A percentile compares a stretch with the other conserved stretches of the same genome.
phyloP scores from a whole-genome alignment of 2,113 vertebrate genomes.

The Amblyornis subalaris region DNA sequence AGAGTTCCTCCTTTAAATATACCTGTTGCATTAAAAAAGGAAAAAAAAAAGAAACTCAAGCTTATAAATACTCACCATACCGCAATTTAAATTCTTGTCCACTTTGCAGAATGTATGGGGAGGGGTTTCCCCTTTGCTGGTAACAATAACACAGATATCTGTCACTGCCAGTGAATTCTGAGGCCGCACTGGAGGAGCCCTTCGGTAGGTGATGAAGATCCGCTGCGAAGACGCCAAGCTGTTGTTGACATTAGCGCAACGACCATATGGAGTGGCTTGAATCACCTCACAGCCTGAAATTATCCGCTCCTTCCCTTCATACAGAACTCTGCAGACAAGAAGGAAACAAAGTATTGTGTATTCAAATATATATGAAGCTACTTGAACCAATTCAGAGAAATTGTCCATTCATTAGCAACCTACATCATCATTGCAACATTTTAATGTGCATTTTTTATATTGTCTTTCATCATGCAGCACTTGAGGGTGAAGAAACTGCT shows the following conservation, averaged over 20 bases:
- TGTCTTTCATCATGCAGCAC: neutral
- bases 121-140: slow-evolving; percentile 93
- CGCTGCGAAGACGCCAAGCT: slow-evolving; percentile 90
- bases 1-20: neutral
- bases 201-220: slow-evolving; percentile 93
- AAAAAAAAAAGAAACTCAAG: neutral
- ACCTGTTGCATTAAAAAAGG: neutral
- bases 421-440: neutral
- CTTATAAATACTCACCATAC: slow-evolving; percentile 82
- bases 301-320: slow-evolving; percentile 92
- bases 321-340: slow-evolving; percentile 80
- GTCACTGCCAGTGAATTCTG: slow-evolving; percentile 96
- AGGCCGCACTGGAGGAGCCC: slow-evolving; percentile 79
- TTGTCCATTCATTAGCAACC: neutral
- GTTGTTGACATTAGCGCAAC: slow-evolving; percentile 97
- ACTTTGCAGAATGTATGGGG: slow-evolving; percentile 98
- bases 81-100: slow-evolving; percentile 96
- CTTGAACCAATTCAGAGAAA: neutral
- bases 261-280: slow-evolving; percentile 92
- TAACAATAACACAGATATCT: slow-evolving; percentile 93
- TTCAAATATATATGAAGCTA: neutral
- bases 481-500: neutral
- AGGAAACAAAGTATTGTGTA: neutral
- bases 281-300: slow-evolving; percentile 94
- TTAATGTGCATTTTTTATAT: neutral